Evolutionary conservation across 2,888 invertebrate species (phyloP).

Genomic region (Phasia obesa): DNA sequence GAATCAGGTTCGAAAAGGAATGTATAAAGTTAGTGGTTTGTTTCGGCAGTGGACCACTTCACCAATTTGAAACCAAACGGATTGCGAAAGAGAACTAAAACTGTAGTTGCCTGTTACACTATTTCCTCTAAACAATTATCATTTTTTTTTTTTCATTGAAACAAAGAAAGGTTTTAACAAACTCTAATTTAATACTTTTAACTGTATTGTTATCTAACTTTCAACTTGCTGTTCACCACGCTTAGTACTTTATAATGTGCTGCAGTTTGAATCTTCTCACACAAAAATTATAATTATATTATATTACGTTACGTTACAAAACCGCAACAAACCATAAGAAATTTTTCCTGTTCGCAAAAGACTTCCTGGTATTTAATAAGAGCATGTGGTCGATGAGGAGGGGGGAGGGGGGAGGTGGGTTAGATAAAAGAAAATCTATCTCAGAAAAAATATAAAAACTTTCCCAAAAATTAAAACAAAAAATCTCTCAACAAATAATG

Average conservation of each 20-base stretch:
- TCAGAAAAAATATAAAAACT: slow-evolving; percentile 27
- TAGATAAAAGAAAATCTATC: too few relatives aligned
- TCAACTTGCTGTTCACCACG: slow-evolving; percentile 23
- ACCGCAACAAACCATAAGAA: slow-evolving; percentile 44
- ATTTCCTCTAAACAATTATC: too few relatives aligned
- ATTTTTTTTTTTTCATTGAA: too few relatives aligned
- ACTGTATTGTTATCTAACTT: slow-evolving; percentile 1
- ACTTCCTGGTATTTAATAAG: slow-evolving; percentile 59
- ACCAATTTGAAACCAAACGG: too few relatives aligned
- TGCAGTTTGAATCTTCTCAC: slow-evolving; percentile 31
- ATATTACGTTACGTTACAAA: slow-evolving; percentile 55
- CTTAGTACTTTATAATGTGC: background rate
- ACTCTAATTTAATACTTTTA: background rate
- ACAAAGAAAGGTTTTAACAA: background rate
- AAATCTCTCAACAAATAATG: slow-evolving; percentile 39
- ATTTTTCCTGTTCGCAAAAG: slow-evolving; percentile 35
- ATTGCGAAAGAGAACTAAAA: too few relatives aligned
- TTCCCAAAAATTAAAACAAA: slow-evolving; percentile 47
- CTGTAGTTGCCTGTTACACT: too few relatives aligned
- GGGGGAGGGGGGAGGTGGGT: too few relatives aligned
- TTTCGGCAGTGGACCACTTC: too few relatives aligned
- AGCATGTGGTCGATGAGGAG: slow-evolving; percentile 53
- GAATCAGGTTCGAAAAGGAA: too few relatives aligned
- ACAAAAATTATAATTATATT: slow-evolving; percentile 35
- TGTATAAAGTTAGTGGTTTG: too few relatives aligned